Evolutionary conservation across 2,113 vertebrate species (phyloP), one percentile per base, ranked within the genome.

Genomic region (Benthochromis sp.): DNA sequence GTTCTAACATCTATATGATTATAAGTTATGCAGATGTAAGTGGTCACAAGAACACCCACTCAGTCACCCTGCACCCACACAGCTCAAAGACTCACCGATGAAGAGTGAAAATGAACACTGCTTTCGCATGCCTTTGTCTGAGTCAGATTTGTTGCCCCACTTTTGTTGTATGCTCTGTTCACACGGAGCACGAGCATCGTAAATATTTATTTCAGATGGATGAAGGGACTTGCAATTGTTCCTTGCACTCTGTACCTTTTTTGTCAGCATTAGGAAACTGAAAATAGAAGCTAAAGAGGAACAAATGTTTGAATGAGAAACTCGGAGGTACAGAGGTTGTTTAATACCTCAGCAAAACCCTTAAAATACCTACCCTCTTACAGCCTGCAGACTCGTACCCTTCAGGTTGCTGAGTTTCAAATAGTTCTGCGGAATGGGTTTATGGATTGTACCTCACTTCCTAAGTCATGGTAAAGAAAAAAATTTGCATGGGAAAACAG

Each of bases 21-120:
- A 83, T 89, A 88, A 92, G 78, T 89, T 88, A 92, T 91, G 92
- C 89, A 88, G 91, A 89, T 85, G 86, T 50, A 87, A 93, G 84
- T 91, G 91, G 90, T 80, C 59, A 84, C 63, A 84, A 54, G n/a
- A 88, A 88, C 92, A 52, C 90, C 94, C 94, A 91, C 92, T 82
- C 84, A 9, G 36, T 91, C 89, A 94, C 90, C 91, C 59, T 10
- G 76, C 86, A 63, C 82, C 88, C 91, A 84, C 89, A 6, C 69
- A 71, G 83, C 84, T 87, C 52, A 40, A 3, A 19, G 71, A 29
- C 81, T 86, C 83, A 55, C 79, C 34, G 45, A 86, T 69, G 81
- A 40, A 80, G 31, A 59, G 71, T 29, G 53, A 83, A 40, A 45
- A 38, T 2, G 45, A 85, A 63, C 27, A 11, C 43, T 53, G 13